phyloP scores from a whole-genome alignment of 1,140 invertebrate genomes.

The Lysiphlebus fabarum region DNA sequence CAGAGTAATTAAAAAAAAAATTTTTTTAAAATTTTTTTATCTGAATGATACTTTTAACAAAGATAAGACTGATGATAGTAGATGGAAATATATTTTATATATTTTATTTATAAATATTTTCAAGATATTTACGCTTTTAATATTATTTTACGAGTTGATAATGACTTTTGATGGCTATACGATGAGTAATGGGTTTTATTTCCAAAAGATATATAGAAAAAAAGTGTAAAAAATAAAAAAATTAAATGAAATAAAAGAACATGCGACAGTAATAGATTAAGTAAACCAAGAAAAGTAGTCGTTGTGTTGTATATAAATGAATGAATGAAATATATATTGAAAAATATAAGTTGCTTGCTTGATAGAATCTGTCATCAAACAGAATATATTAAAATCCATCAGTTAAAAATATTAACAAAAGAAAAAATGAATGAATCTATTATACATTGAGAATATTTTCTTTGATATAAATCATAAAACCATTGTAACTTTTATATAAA shows the following conservation, averaged over 20 bases:
- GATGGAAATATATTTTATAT: no score
- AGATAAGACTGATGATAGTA: no score
- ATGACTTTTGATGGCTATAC: slow-evolving; percentile 1
- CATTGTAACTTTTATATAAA: not conserved
- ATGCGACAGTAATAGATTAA: no score
- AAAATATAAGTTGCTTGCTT: not conserved
- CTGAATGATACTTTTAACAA: no score
- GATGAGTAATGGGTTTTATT: no score
- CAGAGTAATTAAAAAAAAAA: slow-evolving; percentile 51
- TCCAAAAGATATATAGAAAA: no score
- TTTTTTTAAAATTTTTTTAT: slow-evolving; percentile 15
- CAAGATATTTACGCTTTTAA: slow-evolving; percentile 12
- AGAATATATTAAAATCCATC: slow-evolving; percentile 13
- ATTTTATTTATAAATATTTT: no score
- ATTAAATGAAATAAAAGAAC: no score
- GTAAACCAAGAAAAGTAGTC: no score
- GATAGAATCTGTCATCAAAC: not conserved
- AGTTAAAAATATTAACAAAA: slow-evolving; percentile 15
- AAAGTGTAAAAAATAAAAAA: no score
- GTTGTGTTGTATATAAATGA: no score
- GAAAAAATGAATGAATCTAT: slow-evolving; percentile 8
- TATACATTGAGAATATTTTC: slow-evolving; percentile 2
- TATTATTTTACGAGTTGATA: slow-evolving; percentile 13
- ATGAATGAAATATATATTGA: not conserved
- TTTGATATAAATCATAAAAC: slow-evolving; percentile 18